A percentile compares a stretch with the other conserved stretches of the same genome.
These are phyloP conservation scores for Parazoanthus swiftii DNA, from an alignment of 92 coral and sea anemone genomes.

Conservation along the genomic window DNA sequence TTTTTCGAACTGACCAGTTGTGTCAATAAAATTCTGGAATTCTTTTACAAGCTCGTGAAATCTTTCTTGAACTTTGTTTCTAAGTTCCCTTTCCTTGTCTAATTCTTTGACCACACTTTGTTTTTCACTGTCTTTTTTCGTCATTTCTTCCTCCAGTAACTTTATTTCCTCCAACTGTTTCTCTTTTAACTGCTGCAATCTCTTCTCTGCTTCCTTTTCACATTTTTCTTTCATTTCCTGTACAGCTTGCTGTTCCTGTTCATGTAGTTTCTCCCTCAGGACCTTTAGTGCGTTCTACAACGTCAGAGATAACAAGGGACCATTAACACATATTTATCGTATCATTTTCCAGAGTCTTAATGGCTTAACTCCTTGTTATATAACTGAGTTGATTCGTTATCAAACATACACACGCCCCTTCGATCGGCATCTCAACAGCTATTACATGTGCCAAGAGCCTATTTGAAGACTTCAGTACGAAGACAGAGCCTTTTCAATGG, in stretches of 20 bases:
- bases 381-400: too few relatives aligned
- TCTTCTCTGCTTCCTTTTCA: conserved; percentile 55
- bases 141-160: conserved; percentile 58
- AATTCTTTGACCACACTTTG: conserved; percentile 54
- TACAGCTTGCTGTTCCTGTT: conserved; percentile 64
- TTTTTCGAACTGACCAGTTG: conserved; percentile 79
- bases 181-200: conserved; percentile 52
- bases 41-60: conserved; percentile 63
- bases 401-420: too few relatives aligned
- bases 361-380: too few relatives aligned
- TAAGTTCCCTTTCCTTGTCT: conserved; percentile 52
- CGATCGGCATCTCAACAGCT: too few relatives aligned
- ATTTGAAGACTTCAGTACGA: too few relatives aligned
- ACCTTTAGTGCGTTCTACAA: conserved; percentile 74
- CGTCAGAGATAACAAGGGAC: background rate
- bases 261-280: conserved; percentile 71
- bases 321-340: too few relatives aligned
- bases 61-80: conserved; percentile 61
- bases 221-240: conserved; percentile 66
- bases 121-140: conserved; percentile 50
- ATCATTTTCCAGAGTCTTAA: too few relatives aligned
- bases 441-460: too few relatives aligned
- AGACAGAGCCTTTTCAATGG: too few relatives aligned
- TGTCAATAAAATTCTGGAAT: conserved; percentile 87
- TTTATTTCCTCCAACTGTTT: conserved; percentile 63